A percentile compares a stretch with the other conserved stretches of the same genome.
phyloP scores from a whole-genome alignment of 2,888 invertebrate species.

The Tyria jacobaeae region DNA sequence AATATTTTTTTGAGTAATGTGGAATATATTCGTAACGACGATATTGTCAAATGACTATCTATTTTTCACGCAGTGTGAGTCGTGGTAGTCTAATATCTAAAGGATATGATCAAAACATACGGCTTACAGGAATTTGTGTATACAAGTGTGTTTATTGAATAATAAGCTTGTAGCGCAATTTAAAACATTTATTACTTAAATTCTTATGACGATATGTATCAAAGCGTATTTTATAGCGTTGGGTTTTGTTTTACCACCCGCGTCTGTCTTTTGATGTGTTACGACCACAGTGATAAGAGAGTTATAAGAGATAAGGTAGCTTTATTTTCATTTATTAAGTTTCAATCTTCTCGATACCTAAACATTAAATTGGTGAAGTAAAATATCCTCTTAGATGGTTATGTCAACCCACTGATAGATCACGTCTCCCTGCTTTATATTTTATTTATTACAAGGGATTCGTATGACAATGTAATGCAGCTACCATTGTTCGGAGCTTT shows the following conservation, averaged over 20 bases:
- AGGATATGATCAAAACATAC: slow-evolving; percentile 77
- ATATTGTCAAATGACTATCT: slow-evolving; percentile 76
- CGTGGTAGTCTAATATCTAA: slow-evolving; percentile 75
- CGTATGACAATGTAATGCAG: slow-evolving; percentile 72
- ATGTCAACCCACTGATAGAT: slow-evolving; percentile 51
- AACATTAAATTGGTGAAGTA: slow-evolving; percentile 5
- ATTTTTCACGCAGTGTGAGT: slow-evolving; percentile 79
- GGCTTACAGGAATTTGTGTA: slow-evolving; percentile 70
- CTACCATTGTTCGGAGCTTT: slow-evolving; percentile 77
- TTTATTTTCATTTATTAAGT: slow-evolving; percentile 24
- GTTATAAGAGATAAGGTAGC: slow-evolving; percentile 24
- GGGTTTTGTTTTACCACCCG: slow-evolving; percentile 55
- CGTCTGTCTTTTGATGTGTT: slow-evolving; percentile 58
- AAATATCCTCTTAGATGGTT: slow-evolving; percentile 23
- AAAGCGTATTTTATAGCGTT: slow-evolving; percentile 63
- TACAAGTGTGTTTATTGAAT: slow-evolving; percentile 77
- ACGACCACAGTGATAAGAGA: slow-evolving; percentile 61
- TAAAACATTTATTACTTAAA: slow-evolving; percentile 61
- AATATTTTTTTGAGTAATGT: slow-evolving; percentile 63
- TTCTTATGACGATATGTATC: slow-evolving; percentile 62
- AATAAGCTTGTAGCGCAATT: slow-evolving; percentile 72
- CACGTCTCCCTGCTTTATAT: slow-evolving; percentile 55
- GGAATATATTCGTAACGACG: slow-evolving; percentile 66
- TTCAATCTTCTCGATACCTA: not conserved
- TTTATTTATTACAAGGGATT: slow-evolving; percentile 62